A percentile compares a stretch with the other conserved stretches of the same genome.
phyloP scores from a whole-genome alignment of 2,113 vertebrate genomes.

The Thamnophis sirtalis region DNA sequence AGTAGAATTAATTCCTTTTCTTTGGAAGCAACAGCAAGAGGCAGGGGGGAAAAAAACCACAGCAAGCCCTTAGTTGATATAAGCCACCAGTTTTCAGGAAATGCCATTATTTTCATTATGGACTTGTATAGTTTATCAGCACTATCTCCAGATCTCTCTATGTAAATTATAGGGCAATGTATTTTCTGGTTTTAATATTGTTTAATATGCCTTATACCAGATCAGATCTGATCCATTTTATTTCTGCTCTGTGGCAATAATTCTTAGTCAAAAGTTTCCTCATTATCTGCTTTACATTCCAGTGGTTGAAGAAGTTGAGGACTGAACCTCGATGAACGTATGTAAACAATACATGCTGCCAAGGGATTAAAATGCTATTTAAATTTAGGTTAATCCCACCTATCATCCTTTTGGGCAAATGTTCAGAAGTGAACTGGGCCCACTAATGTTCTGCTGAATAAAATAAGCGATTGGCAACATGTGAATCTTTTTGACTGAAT shows the following conservation, averaged over 20 bases:
- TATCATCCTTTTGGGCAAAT: neutral
- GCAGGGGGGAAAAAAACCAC: accelerated
- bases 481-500: neutral
- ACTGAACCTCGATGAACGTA: neutral
- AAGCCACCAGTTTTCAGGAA: neutral
- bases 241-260: neutral
- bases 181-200: neutral
- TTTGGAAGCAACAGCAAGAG: neutral
- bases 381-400: neutral
- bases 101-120: neutral
- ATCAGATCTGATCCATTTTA: neutral
- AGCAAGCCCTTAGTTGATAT: neutral
- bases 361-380: neutral
- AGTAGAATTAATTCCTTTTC: neutral
- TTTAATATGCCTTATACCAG: neutral
- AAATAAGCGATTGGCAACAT: neutral
- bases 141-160: neutral
- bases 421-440: too few species aligned
- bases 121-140: neutral
- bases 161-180: neutral
- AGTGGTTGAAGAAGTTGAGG: neutral
- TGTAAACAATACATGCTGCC: neutral
- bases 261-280: neutral
- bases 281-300: neutral
- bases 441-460: neutral